Percentiles rank a stretch among this genome's conserved stretches.
Conservation (phyloP, 2,113 vertebrate genomes). For the Semicossyphus pulcher region DNA sequence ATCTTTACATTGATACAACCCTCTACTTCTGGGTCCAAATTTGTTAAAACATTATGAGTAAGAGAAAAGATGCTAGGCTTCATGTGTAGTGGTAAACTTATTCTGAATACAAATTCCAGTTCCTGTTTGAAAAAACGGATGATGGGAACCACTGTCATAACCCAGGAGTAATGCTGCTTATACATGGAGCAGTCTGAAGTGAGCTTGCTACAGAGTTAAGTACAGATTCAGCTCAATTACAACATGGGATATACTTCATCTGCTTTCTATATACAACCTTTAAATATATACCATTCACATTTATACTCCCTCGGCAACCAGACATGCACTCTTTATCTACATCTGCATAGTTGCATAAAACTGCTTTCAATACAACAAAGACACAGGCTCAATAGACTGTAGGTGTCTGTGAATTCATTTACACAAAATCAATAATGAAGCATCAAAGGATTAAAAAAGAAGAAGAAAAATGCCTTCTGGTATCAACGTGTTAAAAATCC, state of each 20-base stretch:
- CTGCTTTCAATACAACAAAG: not conserved
- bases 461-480: not conserved
- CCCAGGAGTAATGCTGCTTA: not conserved
- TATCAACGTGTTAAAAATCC: not conserved
- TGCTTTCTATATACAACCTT: not conserved
- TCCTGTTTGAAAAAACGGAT: not conserved
- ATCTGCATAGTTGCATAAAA: not conserved
- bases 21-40: not conserved
- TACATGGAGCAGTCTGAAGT: not conserved
- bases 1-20: not conserved
- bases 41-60: not conserved
- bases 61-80: not conserved
- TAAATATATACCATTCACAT: not conserved
- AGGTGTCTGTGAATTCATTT: constrained; percentile 23
- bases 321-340: not conserved
- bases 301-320: constrained; percentile 10
- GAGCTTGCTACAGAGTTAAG: not conserved
- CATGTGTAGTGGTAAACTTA: not conserved
- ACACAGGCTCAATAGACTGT: not conserved
- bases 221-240: not conserved
- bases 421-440: constrained; percentile 1
- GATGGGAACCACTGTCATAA: not conserved
- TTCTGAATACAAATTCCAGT: not conserved
- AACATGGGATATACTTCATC: not conserved
- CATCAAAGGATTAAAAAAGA: not conserved